Base-by-base conservation (phyloP, 2,113 vertebrate species). In the Ascaphus truei region DNA sequence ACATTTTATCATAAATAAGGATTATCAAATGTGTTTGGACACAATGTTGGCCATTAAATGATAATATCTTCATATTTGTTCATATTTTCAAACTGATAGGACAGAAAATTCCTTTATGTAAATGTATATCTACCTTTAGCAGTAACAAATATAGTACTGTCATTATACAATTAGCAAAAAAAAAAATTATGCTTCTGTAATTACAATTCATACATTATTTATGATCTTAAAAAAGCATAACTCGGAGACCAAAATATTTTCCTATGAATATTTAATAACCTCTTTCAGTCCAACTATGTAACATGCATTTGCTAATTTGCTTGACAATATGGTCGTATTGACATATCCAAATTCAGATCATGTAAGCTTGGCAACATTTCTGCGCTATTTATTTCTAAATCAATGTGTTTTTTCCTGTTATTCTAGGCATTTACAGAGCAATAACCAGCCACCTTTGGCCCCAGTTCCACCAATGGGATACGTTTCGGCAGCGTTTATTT, bases 401-500 rank as follows among this genome's bases (percentile, higher is more conserved):
- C n/a, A n/a, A 58, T 25, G 13, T 1, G 30, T 62, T 7, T 58
- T 36, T 68, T 37, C 27, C 25, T 52, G 11, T 22, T 15, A 11
- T 36, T 83, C 1, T 78, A 99, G 97, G 97, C 97, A 98, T 85
- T 89, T 98, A 83, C 97, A 96, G 85, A 94, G 91, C 74, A 92
- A 93, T 81, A 92, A 89, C 55, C 95, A 93, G 71, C 93, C 96
- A 60, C 95, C 96, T 66, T 93, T 94, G 84, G 93, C 96, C 73
- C 95, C 97, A 4, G 86, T 95, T 73, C 96, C 96, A 1, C 97
- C 97, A 10, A 84, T 98, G 79, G 96, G 97, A 77, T 99, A 99
- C 4, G 89, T 98, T 80, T 96, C 97, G 29, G 96, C 95, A 88
- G 92, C 92, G 77, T 89, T 99, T 84, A 93, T 97, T 85, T 98